phyloP scores from a whole-genome alignment of 2,888 invertebrate species.

The Eupithecia tripunctaria region DNA sequence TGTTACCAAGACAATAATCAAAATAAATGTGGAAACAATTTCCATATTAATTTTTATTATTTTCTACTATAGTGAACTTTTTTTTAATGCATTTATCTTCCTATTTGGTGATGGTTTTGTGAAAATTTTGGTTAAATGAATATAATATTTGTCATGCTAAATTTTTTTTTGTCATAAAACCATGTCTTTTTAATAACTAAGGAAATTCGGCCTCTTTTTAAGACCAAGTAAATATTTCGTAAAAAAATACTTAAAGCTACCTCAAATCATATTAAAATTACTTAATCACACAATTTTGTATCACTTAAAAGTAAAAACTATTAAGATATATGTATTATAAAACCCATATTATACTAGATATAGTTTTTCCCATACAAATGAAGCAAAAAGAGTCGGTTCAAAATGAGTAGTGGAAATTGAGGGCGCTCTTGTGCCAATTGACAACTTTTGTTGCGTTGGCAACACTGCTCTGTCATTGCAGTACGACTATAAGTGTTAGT shows the following conservation, averaged over 20 bases:
- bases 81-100: not conserved
- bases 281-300: conserved; percentile 4
- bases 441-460: no score
- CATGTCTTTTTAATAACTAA: not conserved
- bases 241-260: not conserved
- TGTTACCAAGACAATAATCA: no score
- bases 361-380: no score
- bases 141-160: not conserved
- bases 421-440: no score
- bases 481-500: no score
- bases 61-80: no score
- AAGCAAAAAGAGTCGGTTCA: no score
- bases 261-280: not conserved
- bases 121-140: not conserved
- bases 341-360: no score
- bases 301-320: conserved; percentile 4
- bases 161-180: not conserved
- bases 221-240: not conserved
- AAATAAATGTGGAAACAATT: no score
- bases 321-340: not conserved
- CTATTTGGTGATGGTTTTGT: not conserved
- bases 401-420: no score
- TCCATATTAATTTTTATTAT: no score
- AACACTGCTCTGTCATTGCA: no score
- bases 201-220: not conserved